These are phyloP conservation scores for Eulemur albifrons DNA, from an alignment of 2,797 vertebrate species.

Conservation along the genomic window DNA sequence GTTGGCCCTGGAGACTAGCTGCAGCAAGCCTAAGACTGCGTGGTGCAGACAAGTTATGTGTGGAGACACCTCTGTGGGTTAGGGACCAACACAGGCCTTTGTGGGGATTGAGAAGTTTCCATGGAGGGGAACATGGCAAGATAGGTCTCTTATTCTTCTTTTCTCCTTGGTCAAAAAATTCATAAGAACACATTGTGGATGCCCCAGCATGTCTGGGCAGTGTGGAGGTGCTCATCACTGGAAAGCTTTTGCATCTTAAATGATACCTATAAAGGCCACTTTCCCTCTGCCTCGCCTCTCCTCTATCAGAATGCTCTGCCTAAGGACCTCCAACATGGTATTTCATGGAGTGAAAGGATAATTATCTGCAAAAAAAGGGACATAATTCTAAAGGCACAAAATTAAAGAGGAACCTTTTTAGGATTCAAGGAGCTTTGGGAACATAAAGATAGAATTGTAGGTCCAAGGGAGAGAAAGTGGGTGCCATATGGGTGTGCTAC, in stretches of 20 bases:
- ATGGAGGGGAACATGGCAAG: background rate
- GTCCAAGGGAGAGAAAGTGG: background rate
- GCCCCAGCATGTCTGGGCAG: background rate
- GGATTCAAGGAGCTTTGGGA: background rate
- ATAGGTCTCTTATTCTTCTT: background rate
- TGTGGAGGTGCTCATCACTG: background rate
- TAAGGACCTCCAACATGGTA: background rate
- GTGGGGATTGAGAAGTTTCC: background rate
- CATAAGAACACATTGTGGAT: background rate
- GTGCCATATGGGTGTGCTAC: background rate
- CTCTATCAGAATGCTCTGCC: background rate
- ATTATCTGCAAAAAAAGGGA: background rate
- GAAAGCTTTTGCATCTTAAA: background rate
- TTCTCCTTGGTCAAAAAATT: background rate
- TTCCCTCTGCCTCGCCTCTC: background rate
- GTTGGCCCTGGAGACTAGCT: background rate
- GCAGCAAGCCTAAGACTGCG: background rate
- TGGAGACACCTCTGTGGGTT: background rate
- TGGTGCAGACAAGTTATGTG: background rate
- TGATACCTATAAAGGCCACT: background rate
- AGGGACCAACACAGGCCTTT: background rate
- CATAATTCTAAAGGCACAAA: background rate
- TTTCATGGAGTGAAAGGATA: background rate
- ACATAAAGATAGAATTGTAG: background rate
- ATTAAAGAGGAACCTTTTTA: background rate